Evolutionary conservation across 2,888 invertebrate genomes (phyloP).

Genomic region (Brachyopa scutellaris): DNA sequence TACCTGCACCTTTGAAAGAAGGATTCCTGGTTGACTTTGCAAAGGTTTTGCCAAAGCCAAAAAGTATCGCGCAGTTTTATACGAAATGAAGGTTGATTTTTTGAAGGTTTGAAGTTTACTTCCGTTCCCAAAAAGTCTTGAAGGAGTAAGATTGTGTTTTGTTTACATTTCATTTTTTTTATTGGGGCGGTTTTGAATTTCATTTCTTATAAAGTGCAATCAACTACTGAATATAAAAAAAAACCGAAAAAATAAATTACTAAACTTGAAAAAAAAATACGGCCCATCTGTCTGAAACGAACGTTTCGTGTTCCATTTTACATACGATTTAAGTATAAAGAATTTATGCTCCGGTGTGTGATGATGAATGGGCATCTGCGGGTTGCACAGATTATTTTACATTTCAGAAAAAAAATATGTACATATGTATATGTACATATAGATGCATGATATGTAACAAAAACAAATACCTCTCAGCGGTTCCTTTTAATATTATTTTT

Average conservation of each 20-base stretch:
- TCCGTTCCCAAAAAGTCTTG: slow-evolving; percentile 53
- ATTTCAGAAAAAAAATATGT: slow-evolving; percentile 10
- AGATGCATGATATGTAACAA: too few relatives aligned
- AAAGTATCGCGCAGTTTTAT: slow-evolving; percentile 12
- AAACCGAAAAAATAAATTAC: background rate
- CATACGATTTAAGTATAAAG: slow-evolving; percentile 12
- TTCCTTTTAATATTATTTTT: too few relatives aligned
- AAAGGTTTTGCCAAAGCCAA: slow-evolving; percentile 24
- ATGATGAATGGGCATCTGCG: slow-evolving; percentile 32
- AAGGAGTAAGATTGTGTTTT: background rate
- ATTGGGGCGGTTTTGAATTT: background rate
- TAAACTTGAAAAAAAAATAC: slow-evolving; percentile 20
- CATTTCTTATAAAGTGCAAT: slow-evolving; percentile 42
- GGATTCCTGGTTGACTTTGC: slow-evolving; percentile 9
- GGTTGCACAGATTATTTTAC: slow-evolving; percentile 34
- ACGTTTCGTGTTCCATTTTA: slow-evolving; percentile 40
- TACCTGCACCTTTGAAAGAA: slow-evolving; percentile 44
- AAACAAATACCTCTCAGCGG: too few relatives aligned
- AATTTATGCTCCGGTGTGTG: background rate
- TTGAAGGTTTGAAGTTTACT: slow-evolving; percentile 34
- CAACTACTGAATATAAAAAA: slow-evolving; percentile 7
- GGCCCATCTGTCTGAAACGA: slow-evolving; percentile 46
- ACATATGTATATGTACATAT: too few relatives aligned
- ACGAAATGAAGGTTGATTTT: slow-evolving; percentile 12
- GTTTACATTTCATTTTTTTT: background rate